These are phyloP conservation scores for Lichenostomus cassidix DNA, from an alignment of 2,113 vertebrate genomes.

Conservation along the genomic window DNA sequence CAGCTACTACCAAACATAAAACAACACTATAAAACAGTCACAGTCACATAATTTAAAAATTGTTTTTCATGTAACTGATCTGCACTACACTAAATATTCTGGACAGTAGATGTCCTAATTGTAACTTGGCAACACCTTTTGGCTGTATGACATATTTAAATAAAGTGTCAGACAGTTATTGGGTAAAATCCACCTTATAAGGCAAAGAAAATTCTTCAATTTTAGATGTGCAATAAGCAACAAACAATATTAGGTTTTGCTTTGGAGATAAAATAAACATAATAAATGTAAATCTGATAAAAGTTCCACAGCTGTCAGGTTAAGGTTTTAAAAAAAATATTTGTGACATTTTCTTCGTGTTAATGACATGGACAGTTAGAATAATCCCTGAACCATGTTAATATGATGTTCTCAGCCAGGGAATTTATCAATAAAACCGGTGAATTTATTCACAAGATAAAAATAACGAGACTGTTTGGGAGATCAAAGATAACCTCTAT, in stretches of 20 bases:
- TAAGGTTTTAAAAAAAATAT: neutral
- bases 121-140: neutral
- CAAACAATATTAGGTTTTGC: neutral
- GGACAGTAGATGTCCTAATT: constrained; percentile 12
- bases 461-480: neutral
- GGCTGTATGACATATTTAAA: neutral
- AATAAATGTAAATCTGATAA: neutral
- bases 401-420: neutral
- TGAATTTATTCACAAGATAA: neutral
- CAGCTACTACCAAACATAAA: neutral
- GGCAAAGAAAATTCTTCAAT: neutral
- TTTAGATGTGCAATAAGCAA: neutral
- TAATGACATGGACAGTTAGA: neutral
- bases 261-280: neutral
- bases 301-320: neutral
- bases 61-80: constrained; percentile 15
- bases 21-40: constrained; percentile 11
- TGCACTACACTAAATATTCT: constrained; percentile 40
- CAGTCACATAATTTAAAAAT: constrained; percentile 27
- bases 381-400: neutral
- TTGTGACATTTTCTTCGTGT: neutral
- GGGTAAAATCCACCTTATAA: neutral
- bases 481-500: neutral
- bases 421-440: neutral
- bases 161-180: neutral